Base-by-base conservation (phyloP, 2,888 invertebrate genomes). In the Apeira syringaria region DNA sequence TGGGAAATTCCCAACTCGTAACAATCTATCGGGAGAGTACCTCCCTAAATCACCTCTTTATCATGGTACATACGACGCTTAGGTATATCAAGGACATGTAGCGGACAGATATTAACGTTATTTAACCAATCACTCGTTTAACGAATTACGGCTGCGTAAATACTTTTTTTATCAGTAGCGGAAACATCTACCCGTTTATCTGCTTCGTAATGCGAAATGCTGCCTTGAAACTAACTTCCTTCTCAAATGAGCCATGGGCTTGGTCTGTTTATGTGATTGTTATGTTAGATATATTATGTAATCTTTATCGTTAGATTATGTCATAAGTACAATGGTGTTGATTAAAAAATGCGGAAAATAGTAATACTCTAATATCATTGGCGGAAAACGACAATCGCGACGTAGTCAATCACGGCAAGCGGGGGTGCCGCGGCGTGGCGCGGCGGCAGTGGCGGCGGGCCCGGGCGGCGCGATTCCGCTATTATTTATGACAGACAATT, bases 71-170 rank as follows among this genome's bases (percentile, higher is more conserved):
- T n/a, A n/a, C n/a, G n/a, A n/a, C n/a, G n/a, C 8, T 25, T 28
- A 25, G 2, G 25, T 13, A 28, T 28, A n/a, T 18, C 17, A 11
- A 32, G 49, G 15, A 15, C 15, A 15, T 15, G 15, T 43, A 36
- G 34, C 45, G 43, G 46, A 42, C 50, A 35, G 36, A 34, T 33
- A 39, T 34, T 28, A 50, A 60, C 73, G 76, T 77, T 75, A 73
- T 76, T 70, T 75, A 47, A 79, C 79, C 74, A 30, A 10, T 20
- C 18, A 26, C 45, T 50, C 66, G 71, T 68, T 65, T 61, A 65
- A 63, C 64, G 63, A 56, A 65, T 51, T 51, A 33, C 49, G 46
- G 29, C 30, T 40, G 32, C 50, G 50, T 46, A 29, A 33, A 15
- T 47, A 46, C 6, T 5, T 53, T 51, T 9, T 3, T 33, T 49